Percentiles rank a stretch among this genome's conserved stretches.
phyloP scores from a whole-genome alignment of 2,888 invertebrate species.

The Ophion ventricosus region DNA sequence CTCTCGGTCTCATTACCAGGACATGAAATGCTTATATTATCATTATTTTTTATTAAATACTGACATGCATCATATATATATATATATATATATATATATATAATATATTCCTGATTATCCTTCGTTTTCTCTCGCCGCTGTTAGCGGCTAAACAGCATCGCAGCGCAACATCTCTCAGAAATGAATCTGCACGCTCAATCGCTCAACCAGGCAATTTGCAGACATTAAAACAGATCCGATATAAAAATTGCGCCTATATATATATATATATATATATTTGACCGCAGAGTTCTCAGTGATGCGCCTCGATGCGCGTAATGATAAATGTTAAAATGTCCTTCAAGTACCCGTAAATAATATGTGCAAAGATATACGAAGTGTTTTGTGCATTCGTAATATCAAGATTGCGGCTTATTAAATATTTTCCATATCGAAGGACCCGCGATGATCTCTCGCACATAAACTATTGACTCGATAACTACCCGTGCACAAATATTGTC shows the following conservation, averaged over 20 bases:
- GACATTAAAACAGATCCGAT: constrained; percentile 58
- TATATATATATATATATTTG: background rate
- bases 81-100: constrained; percentile 10
- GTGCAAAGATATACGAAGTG: background rate
- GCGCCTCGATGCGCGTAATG: constrained; percentile 44
- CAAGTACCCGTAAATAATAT: background rate
- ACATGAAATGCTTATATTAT: constrained; percentile 83
- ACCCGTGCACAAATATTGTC: too few species aligned
- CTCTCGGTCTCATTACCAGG: constrained; percentile 78
- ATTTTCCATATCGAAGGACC: background rate
- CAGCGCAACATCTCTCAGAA: constrained; percentile 19
- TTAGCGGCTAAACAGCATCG: constrained; percentile 24
- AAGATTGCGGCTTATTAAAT: background rate
- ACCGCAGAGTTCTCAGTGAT: constrained; percentile 14
- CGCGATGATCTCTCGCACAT: too few species aligned
- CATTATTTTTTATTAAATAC: constrained; percentile 81
- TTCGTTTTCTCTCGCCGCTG: constrained; percentile 38
- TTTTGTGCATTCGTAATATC: background rate
- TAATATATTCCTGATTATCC: constrained; percentile 31
- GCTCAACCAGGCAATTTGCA: constrained; percentile 61
- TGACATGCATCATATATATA: constrained; percentile 56
- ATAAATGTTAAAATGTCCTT: constrained; percentile 55
- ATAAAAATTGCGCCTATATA: constrained; percentile 31
- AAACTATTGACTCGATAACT: too few species aligned
- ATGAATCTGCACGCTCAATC: constrained; percentile 33